Evolutionary conservation across 1,140 invertebrate genomes (phyloP).

Genomic region (Aphelenchoides fujianensis): DNA sequence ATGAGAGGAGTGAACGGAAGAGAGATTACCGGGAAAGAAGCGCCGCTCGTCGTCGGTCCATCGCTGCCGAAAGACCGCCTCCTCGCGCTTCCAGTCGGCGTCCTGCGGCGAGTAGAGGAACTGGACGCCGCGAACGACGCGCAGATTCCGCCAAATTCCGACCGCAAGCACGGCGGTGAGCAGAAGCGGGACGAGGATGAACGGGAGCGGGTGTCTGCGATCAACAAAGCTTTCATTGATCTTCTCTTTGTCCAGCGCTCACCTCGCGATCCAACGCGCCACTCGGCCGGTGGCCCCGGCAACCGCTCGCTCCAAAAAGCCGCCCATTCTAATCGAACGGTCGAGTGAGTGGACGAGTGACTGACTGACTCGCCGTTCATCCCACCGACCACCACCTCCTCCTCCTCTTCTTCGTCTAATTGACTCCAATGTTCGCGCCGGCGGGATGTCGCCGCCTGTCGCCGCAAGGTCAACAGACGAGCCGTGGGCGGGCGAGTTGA

Average conservation of each 20-base stretch:
- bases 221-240: not conserved
- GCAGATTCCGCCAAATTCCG: constrained; percentile 40
- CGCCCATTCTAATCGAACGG: not conserved
- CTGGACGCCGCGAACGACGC: constrained; percentile 53
- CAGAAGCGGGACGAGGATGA: constrained; percentile 49
- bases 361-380: not conserved
- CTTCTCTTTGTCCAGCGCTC: not conserved
- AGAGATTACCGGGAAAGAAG: constrained; percentile 48
- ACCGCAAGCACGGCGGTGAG: constrained; percentile 40
- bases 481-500: no score
- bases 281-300: not conserved
- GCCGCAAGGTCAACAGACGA: not conserved
- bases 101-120: constrained; percentile 52
- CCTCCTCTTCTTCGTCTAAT: not conserved
- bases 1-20: constrained; percentile 14
- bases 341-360: not conserved
- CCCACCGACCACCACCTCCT: not conserved
- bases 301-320: not conserved
- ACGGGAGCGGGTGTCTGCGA: constrained; percentile 8
- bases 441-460: not conserved
- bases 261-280: not conserved
- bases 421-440: not conserved
- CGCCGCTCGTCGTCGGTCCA: constrained; percentile 46
- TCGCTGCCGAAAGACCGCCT: constrained; percentile 38
- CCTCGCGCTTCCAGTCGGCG: constrained; percentile 51